Evolutionary conservation across 92 coral and sea anemone genomes (phyloP), one percentile per base, ranked within the genome.

Genomic region (Actinostola sp.): DNA sequence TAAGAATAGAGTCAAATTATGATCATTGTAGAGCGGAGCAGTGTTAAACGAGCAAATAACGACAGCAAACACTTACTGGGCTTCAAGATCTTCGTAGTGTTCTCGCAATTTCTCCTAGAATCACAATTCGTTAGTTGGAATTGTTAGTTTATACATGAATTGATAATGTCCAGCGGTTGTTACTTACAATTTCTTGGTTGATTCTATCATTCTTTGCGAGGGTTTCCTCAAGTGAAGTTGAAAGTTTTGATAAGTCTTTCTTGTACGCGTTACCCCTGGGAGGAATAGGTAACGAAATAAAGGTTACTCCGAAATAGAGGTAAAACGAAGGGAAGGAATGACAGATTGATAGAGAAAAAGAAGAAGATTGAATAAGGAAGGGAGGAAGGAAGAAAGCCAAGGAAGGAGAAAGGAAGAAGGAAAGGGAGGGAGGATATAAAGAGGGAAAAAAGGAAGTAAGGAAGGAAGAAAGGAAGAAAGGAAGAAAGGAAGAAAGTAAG

Each of bases 221-320:
- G 1, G 82, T 70, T 41, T 45, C 70, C 16, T 70, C 68, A 8
- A 67, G 70, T 23, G 66, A 52, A 39, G 65, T 44, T 25, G 44
- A 55, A 1, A 73, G 15, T 20, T 46, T 67, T 28, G 76, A 61
- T 5, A 65, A 16, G 43, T 84, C 85, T 21, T 41, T 46, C 28
- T 52, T 78, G 61, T 78, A 42, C 5, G 53, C 56, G 41, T 84
- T 67, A 43, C 39, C 83, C 35, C 89, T 84, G 17, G 28, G 38
- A 57, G 46, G 13, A 8, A 61, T 14, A 32, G 32, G 67, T 35
- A 43, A 59, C 5, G 29, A 59, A 30, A 59, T 31, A 5, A 30
- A 53, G 27, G 11, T 6, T 17, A 48, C 54, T 48, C 16, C 13
- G 11, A 62, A 10, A 29, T 8, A 3, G 27, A 62, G 17, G 11